Evolutionary conservation across 2,113 vertebrate species (phyloP).

Genomic region (Nymphicus hollandicus): DNA sequence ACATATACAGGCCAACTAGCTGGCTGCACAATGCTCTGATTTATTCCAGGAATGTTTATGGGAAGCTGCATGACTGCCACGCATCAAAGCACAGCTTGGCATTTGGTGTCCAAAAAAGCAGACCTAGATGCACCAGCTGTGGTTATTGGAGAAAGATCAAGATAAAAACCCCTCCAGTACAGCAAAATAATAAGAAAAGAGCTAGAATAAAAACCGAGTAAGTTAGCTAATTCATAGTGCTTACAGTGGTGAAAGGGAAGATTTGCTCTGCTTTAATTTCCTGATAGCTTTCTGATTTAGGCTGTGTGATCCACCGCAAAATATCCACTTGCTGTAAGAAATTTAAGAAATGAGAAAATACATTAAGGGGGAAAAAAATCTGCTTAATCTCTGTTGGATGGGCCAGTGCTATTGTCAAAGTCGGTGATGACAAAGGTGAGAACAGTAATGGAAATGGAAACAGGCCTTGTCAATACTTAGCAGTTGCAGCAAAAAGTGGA

Average conservation of each 20-base stretch:
- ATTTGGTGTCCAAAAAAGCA: not conserved
- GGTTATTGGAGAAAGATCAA: not conserved
- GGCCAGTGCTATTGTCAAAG: not conserved
- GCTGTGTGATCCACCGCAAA: not conserved
- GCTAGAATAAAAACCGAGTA: not conserved
- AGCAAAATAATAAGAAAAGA: not conserved
- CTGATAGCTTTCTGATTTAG: not conserved
- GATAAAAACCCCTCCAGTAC: not conserved
- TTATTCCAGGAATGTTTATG: not conserved
- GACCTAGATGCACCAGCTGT: not conserved
- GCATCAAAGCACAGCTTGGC: not conserved
- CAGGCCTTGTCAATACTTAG: not conserved
- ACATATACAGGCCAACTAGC: fast-evolving
- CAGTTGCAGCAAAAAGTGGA: not conserved
- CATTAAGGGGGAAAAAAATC: not conserved
- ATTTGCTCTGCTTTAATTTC: not conserved
- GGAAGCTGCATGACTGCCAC: not conserved
- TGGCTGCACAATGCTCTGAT: not conserved
- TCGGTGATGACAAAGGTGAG: not conserved
- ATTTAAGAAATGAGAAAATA: not conserved
- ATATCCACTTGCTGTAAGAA: not conserved
- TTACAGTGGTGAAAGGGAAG: not conserved
- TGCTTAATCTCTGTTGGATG: not conserved
- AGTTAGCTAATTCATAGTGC: not conserved
- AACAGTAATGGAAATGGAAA: not conserved